Evolutionary conservation across 2,113 vertebrate species (phyloP).

Genomic region (Lagopus leucura): DNA sequence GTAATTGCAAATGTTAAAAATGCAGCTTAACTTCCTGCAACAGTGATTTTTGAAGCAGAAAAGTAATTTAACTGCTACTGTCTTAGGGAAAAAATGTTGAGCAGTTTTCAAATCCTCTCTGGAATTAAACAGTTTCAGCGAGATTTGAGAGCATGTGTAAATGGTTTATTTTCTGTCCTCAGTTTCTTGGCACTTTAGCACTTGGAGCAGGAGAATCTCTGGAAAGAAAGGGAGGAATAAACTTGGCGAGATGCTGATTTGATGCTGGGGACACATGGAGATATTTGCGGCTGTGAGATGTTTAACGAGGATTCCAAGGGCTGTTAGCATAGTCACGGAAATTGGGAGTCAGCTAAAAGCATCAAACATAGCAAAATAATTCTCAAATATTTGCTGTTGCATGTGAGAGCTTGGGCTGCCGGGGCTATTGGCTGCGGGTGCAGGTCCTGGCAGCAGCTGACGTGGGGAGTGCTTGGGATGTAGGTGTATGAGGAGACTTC

Average conservation of each 20-base stretch:
- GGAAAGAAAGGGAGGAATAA: neutral
- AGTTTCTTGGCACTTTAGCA: neutral
- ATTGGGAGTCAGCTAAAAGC: neutral
- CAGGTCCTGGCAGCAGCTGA: neutral
- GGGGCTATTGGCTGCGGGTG: fast-evolving
- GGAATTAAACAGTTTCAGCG: neutral
- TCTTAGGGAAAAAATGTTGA: neutral
- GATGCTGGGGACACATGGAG: neutral
- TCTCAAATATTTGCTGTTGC: neutral
- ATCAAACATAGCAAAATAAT: neutral
- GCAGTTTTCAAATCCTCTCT: neutral
- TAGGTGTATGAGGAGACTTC: neutral
- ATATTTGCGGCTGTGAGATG: neutral
- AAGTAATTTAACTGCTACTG: neutral
- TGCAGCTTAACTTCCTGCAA: neutral
- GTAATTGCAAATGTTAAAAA: neutral
- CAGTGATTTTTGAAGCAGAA: neutral
- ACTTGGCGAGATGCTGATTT: neutral
- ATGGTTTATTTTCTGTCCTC: neutral
- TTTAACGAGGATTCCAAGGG: neutral
- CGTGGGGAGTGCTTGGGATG: neutral
- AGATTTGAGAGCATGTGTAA: neutral
- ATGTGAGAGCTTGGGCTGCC: fast-evolving
- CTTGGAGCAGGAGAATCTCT: neutral
- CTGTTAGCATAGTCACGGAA: neutral